A percentile compares a stretch with the other conserved stretches of the same genome.
Conservation (phyloP, 2,888 invertebrate genomes). For the Erannis defoliaria region DNA sequence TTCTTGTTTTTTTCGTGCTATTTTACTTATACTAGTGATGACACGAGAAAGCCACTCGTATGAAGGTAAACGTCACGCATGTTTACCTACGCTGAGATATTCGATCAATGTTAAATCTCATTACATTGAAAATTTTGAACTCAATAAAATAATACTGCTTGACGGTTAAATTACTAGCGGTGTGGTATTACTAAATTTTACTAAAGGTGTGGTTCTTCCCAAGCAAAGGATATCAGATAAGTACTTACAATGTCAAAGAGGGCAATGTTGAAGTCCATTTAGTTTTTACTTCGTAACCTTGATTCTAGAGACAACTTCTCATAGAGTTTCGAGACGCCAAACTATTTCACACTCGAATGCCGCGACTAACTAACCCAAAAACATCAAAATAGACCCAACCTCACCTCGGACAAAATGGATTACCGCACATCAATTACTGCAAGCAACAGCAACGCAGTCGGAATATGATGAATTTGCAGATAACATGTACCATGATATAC, state of each 20-base stretch:
- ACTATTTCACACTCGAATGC: conserved; percentile 26
- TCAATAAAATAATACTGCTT: no score
- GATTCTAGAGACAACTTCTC: neutral
- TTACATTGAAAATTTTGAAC: no score
- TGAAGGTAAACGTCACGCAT: no score
- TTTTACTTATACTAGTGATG: no score
- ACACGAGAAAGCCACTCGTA: no score
- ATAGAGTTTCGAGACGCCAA: conserved; percentile 6
- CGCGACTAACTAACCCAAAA: conserved; percentile 31
- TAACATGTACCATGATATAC: conserved; percentile 41
- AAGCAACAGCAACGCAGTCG: conserved; percentile 23
- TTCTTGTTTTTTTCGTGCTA: no score
- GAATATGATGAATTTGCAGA: conserved; percentile 43
- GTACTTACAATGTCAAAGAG: neutral
- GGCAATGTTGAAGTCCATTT: neutral
- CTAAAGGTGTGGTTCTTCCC: neutral
- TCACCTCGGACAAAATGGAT: conserved; percentile 35
- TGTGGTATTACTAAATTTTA: no score
- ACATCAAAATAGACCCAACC: conserved; percentile 32
- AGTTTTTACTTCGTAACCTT: neutral
- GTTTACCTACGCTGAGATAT: no score
- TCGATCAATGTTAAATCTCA: no score
- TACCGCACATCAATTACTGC: conserved; percentile 39
- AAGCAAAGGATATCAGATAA: neutral
- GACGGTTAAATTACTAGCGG: no score